These are phyloP conservation scores for Tetragnatha montana DNA, from an alignment of 2,888 invertebrate genomes.

Conservation along the genomic window DNA sequence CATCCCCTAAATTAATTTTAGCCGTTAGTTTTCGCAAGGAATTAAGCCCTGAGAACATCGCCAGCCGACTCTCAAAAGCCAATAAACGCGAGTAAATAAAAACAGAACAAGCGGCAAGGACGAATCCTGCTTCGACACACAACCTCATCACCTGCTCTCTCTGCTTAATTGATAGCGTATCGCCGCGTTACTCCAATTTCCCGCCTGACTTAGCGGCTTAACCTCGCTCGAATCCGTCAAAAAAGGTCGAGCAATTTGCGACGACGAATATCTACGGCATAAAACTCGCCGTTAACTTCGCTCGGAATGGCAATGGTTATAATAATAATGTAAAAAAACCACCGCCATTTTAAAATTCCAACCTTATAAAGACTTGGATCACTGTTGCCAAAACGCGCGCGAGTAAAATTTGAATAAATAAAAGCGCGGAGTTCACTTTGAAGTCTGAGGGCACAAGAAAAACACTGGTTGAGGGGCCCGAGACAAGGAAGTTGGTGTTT, in stretches of 20 bases:
- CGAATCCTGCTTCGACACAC: no score
- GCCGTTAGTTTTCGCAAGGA: not conserved
- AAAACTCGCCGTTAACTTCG: conserved; percentile 41
- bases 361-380: no score
- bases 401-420: conserved; percentile 50
- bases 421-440: not conserved
- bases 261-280: conserved; percentile 6
- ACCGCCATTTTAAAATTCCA: no score
- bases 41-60: not conserved
- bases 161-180: conserved; percentile 38
- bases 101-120: not conserved
- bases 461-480: not conserved
- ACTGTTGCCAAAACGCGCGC: not conserved
- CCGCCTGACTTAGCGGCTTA: conserved; percentile 35
- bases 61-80: not conserved
- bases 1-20: no score
- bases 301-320: not conserved
- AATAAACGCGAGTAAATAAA: conserved; percentile 17
- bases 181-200: conserved; percentile 23
- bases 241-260: conserved; percentile 22
- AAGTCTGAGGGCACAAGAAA: conserved; percentile 5
- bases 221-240: conserved; percentile 36
- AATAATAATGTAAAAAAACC: no score
- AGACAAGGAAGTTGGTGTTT: not conserved
- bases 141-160: not conserved